A percentile compares a stretch with the other conserved stretches of the same genome.
These are phyloP conservation scores for Lophius americanus DNA, from an alignment of 2,797 vertebrate genomes.

Conservation along the genomic window DNA sequence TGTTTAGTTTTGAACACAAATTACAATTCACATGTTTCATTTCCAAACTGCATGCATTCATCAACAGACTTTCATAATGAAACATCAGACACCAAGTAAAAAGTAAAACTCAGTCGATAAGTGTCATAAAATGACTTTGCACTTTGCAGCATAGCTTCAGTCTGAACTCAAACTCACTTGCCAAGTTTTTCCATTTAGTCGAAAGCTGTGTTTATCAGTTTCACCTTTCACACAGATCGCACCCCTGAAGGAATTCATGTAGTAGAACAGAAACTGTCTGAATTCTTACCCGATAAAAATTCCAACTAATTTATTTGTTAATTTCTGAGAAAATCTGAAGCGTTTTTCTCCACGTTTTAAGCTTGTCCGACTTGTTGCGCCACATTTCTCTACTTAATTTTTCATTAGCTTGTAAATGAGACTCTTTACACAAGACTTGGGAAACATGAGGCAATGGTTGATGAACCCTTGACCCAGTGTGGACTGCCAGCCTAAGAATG, in stretches of 20 bases:
- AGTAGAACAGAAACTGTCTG: fast-evolving
- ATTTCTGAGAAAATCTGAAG: not conserved
- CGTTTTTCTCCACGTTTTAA: too few species aligned
- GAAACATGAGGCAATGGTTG: constrained; percentile 24
- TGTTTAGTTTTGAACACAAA: not conserved
- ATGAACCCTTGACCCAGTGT: constrained; percentile 25
- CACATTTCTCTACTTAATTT: not conserved
- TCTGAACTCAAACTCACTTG: not conserved
- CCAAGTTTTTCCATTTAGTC: constrained; percentile 4
- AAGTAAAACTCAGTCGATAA: fast-evolving
- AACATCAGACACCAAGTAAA: not conserved
- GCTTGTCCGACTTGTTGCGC: not conserved
- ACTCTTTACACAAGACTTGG: constrained; percentile 41
- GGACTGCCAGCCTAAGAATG: constrained; percentile 1
- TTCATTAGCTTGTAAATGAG: constrained; percentile 6
- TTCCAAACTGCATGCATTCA: too few species aligned
- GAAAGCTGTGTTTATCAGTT: not conserved
- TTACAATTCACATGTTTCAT: not conserved
- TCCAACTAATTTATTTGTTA: not conserved
- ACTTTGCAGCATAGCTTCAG: constrained; percentile 10
- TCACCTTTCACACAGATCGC: constrained; percentile 41
- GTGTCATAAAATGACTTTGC: constrained; percentile 32
- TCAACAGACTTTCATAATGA: not conserved
- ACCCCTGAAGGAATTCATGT: not conserved
- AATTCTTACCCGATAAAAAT: not conserved